phyloP scores from a whole-genome alignment of 2,113 vertebrate species.

The Phylloscopus trochiloides region DNA sequence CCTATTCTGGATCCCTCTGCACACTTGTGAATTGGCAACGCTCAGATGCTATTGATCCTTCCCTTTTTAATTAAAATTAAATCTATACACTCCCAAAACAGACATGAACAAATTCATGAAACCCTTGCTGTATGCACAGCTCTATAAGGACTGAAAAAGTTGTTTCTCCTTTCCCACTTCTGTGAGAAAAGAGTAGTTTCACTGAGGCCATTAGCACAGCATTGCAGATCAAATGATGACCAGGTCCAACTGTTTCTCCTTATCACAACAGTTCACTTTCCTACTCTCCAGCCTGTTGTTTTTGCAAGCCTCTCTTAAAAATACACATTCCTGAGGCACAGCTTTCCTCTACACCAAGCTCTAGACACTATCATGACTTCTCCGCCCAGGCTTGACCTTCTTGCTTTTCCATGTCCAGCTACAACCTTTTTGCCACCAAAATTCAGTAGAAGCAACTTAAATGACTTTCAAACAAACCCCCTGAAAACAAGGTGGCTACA shows the following conservation, averaged over 20 bases:
- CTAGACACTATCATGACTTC: background rate
- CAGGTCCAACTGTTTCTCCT: background rate
- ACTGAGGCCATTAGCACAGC: background rate
- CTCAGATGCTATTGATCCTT: background rate
- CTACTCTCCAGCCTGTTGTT: background rate
- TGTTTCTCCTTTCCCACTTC: background rate
- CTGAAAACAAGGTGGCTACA: background rate
- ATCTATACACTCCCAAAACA: background rate
- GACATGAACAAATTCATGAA: background rate
- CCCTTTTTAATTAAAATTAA: background rate
- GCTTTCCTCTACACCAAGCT: background rate
- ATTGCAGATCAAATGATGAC: background rate
- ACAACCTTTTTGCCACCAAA: background rate
- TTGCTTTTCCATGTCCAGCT: background rate
- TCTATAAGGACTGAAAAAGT: background rate
- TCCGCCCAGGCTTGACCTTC: no score
- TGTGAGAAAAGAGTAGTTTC: background rate
- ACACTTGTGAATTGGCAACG: background rate
- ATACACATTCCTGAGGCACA: rapidly evolving
- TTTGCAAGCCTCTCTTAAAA: background rate
- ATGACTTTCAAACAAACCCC: background rate
- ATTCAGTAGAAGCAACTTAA: background rate
- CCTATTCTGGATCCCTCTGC: background rate
- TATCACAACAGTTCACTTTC: background rate
- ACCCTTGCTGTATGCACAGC: background rate